Evolutionary conservation across 30 jellyfish, hydroid and myxozoan species (phyloP), one percentile per base, ranked within the genome.

Genomic region (Cassiopea andromeda): DNA sequence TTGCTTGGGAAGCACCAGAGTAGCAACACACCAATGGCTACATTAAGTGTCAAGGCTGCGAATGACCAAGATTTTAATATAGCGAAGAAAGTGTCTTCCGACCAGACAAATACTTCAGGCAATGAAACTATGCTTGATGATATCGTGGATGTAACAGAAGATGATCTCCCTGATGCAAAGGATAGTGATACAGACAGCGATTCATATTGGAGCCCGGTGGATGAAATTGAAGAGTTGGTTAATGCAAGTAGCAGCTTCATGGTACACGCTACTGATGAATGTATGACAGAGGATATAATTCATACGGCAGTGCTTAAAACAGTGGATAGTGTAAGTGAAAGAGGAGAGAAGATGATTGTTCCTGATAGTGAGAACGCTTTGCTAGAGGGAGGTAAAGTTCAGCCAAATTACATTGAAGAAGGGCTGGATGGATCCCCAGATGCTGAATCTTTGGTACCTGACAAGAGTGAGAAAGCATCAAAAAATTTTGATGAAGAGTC

Each of bases 161-260:
- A 69, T 64, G 91, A 82, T 71, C 69, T 60, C 10, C 91, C 44
- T 10, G 73, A 64, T 64, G 83, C 70, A 17, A 91, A 81, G 46
- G 93, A 80, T 66, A 93, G 89, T 16, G 87, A 87, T 77, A 93
- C 97, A 1, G 98, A 93, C 46, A 94, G 95, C 61, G 98, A 90
- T 43, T 88, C 98, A 16, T 89, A 93, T 71, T 84, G 97, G 88
- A 88, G 97, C 72, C 87, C 97, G 14, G 82, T 87, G 15, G 88
- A 75, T 43, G 89, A 80, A 46, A 73, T 43, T 7, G 90, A 67
- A 46, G 73, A 67, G 73, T 73, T 1, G 18, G 57, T 48, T 66
- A 59, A 74, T 77, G 79, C 94, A 8, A 87, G 80, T 61, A 69
- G 66, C 9, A 77, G 77, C 27, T 12, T 45, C 17, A n/a, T 67